These are phyloP conservation scores for Danaus melanippus DNA, from an alignment of 1,140 invertebrate genomes.

Conservation along the genomic window DNA sequence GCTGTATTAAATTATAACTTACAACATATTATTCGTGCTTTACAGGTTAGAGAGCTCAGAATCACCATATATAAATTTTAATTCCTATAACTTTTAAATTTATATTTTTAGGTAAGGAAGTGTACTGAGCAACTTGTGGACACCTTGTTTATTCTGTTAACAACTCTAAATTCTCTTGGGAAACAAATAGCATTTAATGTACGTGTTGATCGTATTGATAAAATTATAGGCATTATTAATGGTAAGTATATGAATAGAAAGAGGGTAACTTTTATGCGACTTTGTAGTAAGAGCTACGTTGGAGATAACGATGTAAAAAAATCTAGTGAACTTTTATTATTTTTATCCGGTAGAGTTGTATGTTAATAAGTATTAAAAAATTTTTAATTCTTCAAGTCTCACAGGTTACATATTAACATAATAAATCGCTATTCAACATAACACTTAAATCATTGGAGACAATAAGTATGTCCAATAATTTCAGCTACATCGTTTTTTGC, in stretches of 20 bases:
- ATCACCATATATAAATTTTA: not conserved
- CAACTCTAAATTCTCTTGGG: conserved; percentile 43
- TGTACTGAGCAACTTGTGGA: conserved; percentile 41
- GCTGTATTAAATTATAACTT: conserved; percentile 40
- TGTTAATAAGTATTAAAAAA: no score
- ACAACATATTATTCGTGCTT: conserved; percentile 37
- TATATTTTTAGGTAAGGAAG: conserved; percentile 28
- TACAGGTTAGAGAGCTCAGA: conserved; percentile 28
- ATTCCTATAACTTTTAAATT: not conserved
- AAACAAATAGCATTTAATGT: conserved; percentile 46
- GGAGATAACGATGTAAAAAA: no score
- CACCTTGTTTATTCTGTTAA: conserved; percentile 50
- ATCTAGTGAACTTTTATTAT: no score
- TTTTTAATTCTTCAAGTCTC: no score
- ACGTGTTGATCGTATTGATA: conserved; percentile 31
- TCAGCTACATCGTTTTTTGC: conserved; percentile 8
- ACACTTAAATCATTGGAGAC: not conserved
- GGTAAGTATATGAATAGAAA: conserved; percentile 19
- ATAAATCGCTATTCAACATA: not conserved
- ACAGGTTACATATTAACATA: no score
- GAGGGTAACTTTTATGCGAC: no score
- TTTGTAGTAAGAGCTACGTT: no score
- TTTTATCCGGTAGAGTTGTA: no score
- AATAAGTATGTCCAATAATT: not conserved
- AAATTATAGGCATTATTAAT: conserved; percentile 32